phyloP scores from a whole-genome alignment of 2,113 vertebrate species.

The Hemiscyllium ocellatum region DNA sequence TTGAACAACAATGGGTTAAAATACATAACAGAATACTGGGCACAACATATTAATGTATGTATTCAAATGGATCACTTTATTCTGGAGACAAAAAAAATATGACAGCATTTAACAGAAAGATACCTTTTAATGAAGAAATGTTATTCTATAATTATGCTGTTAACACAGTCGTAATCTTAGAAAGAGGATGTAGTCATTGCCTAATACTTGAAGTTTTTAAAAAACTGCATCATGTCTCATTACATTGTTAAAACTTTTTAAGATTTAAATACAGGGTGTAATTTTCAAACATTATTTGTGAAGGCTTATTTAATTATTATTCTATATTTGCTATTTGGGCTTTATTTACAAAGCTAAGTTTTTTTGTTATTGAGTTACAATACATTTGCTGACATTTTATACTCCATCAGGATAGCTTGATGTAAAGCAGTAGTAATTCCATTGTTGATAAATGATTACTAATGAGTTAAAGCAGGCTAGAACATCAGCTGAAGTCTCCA shows the following conservation, averaged over 20 bases:
- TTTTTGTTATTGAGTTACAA: not conserved
- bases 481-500: not conserved
- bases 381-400: not conserved
- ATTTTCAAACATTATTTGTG: not conserved
- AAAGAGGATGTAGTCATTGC: not conserved
- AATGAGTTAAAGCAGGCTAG: not conserved
- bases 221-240: not conserved
- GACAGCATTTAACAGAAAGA: not conserved
- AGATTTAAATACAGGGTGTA: not conserved
- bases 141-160: not conserved
- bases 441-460: not conserved
- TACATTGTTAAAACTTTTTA: not conserved
- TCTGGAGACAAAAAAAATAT: not conserved
- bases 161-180: not conserved
- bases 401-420: not conserved
- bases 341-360: not conserved
- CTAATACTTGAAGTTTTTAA: not conserved
- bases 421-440: not conserved
- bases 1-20: not conserved
- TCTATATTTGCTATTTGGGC: not conserved
- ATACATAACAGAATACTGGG: not conserved
- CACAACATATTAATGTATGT: not conserved
- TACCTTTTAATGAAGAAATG: not conserved
- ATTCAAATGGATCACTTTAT: not conserved
- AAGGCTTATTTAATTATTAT: not conserved